A percentile compares a stretch with the other conserved stretches of the same genome.
phyloP scores from a whole-genome alignment of 2,797 vertebrate species.

The Pseudochirops cupreus region DNA sequence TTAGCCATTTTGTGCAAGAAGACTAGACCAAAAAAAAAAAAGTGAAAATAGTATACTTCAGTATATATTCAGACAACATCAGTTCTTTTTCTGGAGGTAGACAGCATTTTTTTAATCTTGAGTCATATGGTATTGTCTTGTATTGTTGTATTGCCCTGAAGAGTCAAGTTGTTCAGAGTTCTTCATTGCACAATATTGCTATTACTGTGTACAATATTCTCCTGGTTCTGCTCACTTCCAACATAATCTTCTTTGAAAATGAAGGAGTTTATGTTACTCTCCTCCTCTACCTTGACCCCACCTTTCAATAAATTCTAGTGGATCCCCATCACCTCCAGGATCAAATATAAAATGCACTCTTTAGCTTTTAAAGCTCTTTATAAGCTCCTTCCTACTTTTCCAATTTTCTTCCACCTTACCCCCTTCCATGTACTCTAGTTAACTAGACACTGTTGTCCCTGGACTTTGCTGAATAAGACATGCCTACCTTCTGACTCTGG shows the following conservation, averaged over 20 bases:
- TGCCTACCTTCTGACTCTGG: background rate
- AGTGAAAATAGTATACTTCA: background rate
- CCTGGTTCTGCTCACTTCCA: background rate
- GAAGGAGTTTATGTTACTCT: background rate
- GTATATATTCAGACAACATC: background rate
- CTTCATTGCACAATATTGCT: background rate
- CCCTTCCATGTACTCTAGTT: background rate
- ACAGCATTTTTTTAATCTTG: background rate
- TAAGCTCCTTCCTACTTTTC: background rate
- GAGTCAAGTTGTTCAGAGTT: background rate
- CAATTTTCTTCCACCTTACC: background rate
- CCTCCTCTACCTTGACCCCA: background rate
- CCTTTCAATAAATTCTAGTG: background rate
- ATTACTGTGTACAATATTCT: background rate
- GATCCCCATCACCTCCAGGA: background rate
- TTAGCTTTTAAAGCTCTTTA: background rate
- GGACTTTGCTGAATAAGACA: background rate
- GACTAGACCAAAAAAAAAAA: background rate
- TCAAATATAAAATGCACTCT: background rate
- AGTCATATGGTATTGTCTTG: background rate
- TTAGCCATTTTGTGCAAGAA: background rate
- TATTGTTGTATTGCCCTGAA: background rate
- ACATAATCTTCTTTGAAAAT: background rate
- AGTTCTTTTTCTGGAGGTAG: background rate
- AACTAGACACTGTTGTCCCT: background rate